Base-by-base conservation (phyloP, 2,797 vertebrate species). In the Syndactyla subalaris region DNA sequence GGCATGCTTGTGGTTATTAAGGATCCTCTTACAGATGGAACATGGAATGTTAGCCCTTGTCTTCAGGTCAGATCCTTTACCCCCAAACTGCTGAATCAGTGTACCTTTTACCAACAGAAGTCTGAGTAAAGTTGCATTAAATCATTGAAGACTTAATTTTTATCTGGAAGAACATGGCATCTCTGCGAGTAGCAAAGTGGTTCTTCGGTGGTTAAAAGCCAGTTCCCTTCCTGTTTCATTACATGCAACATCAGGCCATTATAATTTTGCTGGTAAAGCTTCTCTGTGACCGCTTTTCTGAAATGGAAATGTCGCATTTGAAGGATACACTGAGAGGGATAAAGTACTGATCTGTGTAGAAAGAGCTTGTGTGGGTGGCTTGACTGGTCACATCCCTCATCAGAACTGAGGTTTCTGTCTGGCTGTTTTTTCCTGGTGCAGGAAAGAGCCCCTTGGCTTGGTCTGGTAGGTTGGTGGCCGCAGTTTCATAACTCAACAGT, bases 1-100 rank as follows among this genome's bases (percentile, higher is more conserved):
- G 70, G 27, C 79, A 57, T 81, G 70, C 65, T 52, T 94, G 62
- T 92, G 87, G 79, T 88, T 85, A 68, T 36, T 90, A 63, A 85
- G 70, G 76, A 66, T 92, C 6, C 19, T 73, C n/a, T 92, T 73
- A 51, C 39, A 91, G 76, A 66, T 32, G 59, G 20, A 68, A 75
- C 38, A 17, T 48, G 30, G n/a, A 81, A 52, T 65, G 58, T 51
- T 87, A 68, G 54, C 51, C 38, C 12, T 74, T 57, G 45, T 78
- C 36, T 85, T 68, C 48, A 49, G 32, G 29, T 89, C 18, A 7
- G 45, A 36, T 86, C 55, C 70, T 80, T 43, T 39, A 52, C 75
- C 36, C 36, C 54, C 7, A 30, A 0, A 83, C 54, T 65, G 59
- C 67, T 89, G 39, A 34, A 38, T 57, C 36, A 36, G 9, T 55